Conservation (phyloP, 2,113 vertebrate species). For the Cyphomyrus plagiostoma region DNA sequence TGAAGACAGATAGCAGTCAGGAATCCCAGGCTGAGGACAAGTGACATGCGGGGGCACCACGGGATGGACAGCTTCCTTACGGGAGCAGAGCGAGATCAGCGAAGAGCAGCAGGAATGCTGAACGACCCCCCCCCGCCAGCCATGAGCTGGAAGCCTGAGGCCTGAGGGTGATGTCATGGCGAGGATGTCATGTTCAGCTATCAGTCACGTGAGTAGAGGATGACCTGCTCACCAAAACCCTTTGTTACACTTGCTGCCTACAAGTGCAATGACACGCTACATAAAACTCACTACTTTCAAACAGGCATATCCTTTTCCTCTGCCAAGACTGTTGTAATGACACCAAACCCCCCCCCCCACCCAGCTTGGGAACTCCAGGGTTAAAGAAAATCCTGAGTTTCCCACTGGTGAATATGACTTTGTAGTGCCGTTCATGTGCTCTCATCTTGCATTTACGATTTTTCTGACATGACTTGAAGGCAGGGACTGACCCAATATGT, state of each 20-base stretch:
- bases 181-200: background rate
- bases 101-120: background rate
- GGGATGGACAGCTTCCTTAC: background rate
- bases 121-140: background rate
- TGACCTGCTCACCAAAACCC: background rate
- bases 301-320: background rate
- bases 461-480: background rate
- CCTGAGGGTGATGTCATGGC: background rate
- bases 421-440: background rate
- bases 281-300: background rate
- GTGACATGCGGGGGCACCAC: background rate
- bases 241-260: background rate
- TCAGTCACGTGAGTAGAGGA: background rate
- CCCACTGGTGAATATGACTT: background rate
- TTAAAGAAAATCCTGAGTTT: no score
- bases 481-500: no score
- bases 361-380: background rate
- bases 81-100: background rate
- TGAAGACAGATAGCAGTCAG: background rate
- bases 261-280: background rate
- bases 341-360: background rate
- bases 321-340: background rate
- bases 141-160: background rate
- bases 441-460: background rate
- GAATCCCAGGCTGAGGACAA: background rate